Percentiles rank a stretch among this genome's conserved stretches.
phyloP scores from a whole-genome alignment of 2,797 vertebrate genomes.

The Odontamblyopus lacepedii region DNA sequence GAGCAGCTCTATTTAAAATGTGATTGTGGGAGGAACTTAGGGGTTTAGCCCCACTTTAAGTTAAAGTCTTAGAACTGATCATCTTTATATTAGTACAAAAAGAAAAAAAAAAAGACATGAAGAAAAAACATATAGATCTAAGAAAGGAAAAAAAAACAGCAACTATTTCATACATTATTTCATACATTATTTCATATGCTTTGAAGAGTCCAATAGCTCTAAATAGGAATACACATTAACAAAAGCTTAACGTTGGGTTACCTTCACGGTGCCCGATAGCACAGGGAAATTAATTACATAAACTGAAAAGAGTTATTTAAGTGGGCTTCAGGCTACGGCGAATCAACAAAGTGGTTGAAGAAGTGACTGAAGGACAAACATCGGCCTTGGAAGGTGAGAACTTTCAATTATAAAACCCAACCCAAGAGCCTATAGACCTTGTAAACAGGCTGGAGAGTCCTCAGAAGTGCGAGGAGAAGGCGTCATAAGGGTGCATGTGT shows the following conservation, averaged over 20 bases:
- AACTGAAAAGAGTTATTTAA: conserved; percentile 57
- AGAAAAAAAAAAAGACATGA: background rate
- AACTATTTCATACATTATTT: background rate
- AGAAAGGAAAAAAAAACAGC: background rate
- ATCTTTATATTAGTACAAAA: background rate
- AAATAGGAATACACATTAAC: conserved; percentile 57
- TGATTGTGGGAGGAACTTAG: no score
- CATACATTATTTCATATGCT: background rate
- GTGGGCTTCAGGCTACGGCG: conserved; percentile 33
- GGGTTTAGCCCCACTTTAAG: no score
- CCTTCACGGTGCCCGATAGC: conserved; percentile 40
- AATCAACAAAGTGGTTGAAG: conserved; percentile 29
- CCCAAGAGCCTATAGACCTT: conserved; percentile 25
- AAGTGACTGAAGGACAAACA: conserved; percentile 48
- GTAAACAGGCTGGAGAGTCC: conserved; percentile 36
- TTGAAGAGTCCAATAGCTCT: conserved; percentile 38
- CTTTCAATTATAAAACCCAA: conserved; percentile 44
- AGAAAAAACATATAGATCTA: background rate
- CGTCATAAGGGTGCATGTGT: background rate
- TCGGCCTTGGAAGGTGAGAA: conserved; percentile 49
- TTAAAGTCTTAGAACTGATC: background rate
- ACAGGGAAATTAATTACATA: conserved; percentile 58
- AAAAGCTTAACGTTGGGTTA: conserved; percentile 28
- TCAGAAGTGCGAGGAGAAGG: conserved; percentile 1
- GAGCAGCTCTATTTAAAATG: no score